Evolutionary conservation across 2,797 vertebrate species (phyloP), one percentile per base, ranked within the genome.

Genomic region (Limosa lapponica): DNA sequence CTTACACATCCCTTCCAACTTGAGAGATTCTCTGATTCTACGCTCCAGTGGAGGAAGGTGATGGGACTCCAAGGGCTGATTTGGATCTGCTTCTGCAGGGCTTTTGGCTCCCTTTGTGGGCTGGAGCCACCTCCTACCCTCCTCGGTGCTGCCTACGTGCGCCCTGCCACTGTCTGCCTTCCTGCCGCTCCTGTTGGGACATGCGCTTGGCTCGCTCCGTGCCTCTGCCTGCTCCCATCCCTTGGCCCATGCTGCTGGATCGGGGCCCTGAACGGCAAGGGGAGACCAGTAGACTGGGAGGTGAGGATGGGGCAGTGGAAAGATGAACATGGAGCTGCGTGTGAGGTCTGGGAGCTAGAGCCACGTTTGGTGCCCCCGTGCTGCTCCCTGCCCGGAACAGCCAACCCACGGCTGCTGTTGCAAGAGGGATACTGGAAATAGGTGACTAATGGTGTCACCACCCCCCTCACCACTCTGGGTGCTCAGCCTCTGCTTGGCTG

Each of bases 101-200:
- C 28, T 86, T 83, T 72, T 84, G 70, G 15, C 37, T 15, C 23
- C 8, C 32, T 92, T 61, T 80, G 25, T 4, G 6, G 51, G 28
- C 41, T 75, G 46, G 37, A 79, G 62, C 51, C 17, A 65, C 48
- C 34, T 93, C 54, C 65, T 82, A 15, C 23, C 8, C 22, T 44
- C 17, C 16, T 25, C 27, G 37, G n/a, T 2, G 0, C 39, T 44
- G 7, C 22, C 57, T 94, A 0, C 0, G 0, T 3, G 3, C 3
- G 3, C 46, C 62, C 46, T 77, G 41, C 58, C 6, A 27, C 58
- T 34, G 13, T 65, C 39, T 94, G 82, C 62, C 66, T 93, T 82
- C 58, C 82, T 72, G 59, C 49, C 2, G 8, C 62, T 93, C 74
- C 58, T 90, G 85, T 72, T 7, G 15, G 58, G 67, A 46, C 18